phyloP scores from a whole-genome alignment of 1,140 invertebrate genomes.

The Coenobita brevimanus region DNA sequence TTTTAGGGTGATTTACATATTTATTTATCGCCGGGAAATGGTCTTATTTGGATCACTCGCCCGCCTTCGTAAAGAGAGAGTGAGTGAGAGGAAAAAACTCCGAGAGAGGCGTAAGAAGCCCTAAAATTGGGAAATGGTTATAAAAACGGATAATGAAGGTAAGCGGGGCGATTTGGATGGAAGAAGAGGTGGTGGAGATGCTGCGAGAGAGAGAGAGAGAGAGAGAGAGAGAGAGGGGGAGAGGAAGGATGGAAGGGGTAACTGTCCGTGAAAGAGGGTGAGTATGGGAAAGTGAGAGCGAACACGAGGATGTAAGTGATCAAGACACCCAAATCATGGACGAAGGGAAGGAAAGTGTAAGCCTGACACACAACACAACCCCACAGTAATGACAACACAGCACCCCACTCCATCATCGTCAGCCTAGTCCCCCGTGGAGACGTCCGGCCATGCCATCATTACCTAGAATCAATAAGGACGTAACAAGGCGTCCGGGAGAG shows the following conservation, averaged over 20 bases:
- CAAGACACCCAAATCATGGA: not conserved
- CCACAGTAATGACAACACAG: too few relatives aligned
- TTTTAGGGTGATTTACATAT: conserved; percentile 68
- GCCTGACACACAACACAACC: not conserved
- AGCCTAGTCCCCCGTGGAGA: too few relatives aligned
- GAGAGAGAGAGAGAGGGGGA: not conserved
- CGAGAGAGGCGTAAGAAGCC: too few relatives aligned
- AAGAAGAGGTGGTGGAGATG: too few relatives aligned
- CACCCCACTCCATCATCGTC: too few relatives aligned
- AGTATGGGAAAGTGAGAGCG: not conserved
- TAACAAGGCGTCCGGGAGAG: too few relatives aligned
- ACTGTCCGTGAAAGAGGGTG: not conserved
- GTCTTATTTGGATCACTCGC: conserved; percentile 60
- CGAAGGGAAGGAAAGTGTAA: not conserved
- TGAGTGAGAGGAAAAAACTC: not conserved
- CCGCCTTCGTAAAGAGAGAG: not conserved
- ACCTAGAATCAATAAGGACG: too few relatives aligned
- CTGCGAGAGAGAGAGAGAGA: not conserved
- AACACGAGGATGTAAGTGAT: not conserved
- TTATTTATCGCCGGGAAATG: conserved; percentile 66
- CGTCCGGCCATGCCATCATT: too few relatives aligned
- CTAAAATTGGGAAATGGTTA: too few relatives aligned
- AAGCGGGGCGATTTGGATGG: too few relatives aligned
- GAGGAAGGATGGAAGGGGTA: not conserved
- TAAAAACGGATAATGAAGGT: too few relatives aligned